These are phyloP conservation scores for Pandion haliaetus DNA, from an alignment of 2,113 vertebrate species.

Conservation along the genomic window DNA sequence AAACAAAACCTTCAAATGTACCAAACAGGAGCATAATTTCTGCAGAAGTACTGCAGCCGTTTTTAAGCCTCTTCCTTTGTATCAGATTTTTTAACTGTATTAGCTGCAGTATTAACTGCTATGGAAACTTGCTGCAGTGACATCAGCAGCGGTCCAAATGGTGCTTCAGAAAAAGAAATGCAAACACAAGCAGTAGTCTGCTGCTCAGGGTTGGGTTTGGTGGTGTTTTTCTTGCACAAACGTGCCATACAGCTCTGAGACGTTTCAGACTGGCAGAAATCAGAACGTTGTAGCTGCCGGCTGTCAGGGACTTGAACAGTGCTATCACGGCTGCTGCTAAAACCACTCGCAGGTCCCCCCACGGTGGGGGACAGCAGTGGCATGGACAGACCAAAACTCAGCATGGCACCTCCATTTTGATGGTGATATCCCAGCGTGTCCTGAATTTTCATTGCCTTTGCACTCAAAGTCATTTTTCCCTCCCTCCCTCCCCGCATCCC, in stretches of 20 bases:
- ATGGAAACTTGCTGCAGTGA: conserved; percentile 22
- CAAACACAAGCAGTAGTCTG: neutral
- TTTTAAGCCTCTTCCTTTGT: neutral
- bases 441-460: neutral
- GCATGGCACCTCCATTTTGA: neutral
- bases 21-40: neutral
- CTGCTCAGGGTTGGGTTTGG: neutral
- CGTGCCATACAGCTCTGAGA: neutral
- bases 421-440: too few relatives aligned
- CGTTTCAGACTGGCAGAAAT: neutral
- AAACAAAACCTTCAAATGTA: neutral
- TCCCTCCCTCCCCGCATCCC: accelerated
- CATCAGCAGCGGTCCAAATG: neutral
- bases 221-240: neutral
- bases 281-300: neutral
- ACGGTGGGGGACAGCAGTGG: neutral
- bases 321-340: neutral
- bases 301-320: neutral
- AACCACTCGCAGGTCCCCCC: neutral
- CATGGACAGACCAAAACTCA: neutral
- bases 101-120: conserved; percentile 26
- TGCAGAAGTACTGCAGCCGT: neutral
- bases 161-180: neutral
- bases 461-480: neutral
- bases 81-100: neutral